Evolutionary conservation across 2,113 vertebrate species (phyloP).

Genomic region (Vireo altiloquus): DNA sequence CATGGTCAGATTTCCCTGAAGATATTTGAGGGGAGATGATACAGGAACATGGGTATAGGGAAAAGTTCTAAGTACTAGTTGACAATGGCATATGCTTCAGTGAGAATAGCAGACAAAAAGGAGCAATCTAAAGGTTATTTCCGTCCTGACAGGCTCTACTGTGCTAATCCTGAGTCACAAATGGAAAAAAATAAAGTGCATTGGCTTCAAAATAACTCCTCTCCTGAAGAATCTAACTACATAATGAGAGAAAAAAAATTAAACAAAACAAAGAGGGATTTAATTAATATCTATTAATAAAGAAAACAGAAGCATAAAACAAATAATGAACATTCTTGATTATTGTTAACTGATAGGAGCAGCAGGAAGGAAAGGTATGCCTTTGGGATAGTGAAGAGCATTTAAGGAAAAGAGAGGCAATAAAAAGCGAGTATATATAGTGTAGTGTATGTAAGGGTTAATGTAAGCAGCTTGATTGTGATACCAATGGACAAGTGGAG

Average conservation of each 20-base stretch:
- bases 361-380: not conserved
- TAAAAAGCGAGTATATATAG: not conserved
- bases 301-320: not conserved
- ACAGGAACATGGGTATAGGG: not conserved
- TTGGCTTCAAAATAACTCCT: not conserved
- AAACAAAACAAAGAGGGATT: not conserved
- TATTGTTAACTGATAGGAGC: not conserved
- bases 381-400: not conserved
- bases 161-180: not conserved
- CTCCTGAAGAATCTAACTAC: not conserved
- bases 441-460: not conserved
- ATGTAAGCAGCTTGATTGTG: not conserved
- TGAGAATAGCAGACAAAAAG: not conserved
- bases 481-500: not conserved
- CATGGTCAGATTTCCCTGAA: not conserved
- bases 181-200: not conserved
- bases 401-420: not conserved
- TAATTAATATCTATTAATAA: not conserved
- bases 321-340: not conserved
- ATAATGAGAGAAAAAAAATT: not conserved
- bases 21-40: not conserved
- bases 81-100: not conserved
- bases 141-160: not conserved
- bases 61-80: not conserved
- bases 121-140: not conserved